Evolutionary conservation across 2,113 vertebrate species (phyloP).

Genomic region (Dendropsophus ebraccatus): DNA sequence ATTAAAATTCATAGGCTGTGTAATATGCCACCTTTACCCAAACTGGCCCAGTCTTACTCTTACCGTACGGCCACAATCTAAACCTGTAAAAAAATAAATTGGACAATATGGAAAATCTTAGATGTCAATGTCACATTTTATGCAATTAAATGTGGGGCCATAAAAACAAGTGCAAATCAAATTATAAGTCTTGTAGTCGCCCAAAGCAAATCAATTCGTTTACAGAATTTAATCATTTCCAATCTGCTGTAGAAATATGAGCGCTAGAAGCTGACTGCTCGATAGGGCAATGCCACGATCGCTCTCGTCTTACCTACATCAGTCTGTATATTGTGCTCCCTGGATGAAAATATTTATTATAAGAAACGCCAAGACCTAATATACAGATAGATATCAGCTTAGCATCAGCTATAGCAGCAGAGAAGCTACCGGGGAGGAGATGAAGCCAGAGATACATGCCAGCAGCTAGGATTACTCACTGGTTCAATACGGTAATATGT

Average conservation of each 20-base stretch:
- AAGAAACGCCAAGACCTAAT: neutral
- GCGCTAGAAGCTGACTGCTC: neutral
- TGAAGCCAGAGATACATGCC: conserved; percentile 6
- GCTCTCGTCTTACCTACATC: neutral
- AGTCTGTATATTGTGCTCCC: neutral
- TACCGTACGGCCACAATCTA: too few species aligned
- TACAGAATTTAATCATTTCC: neutral
- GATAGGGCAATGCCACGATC: neutral
- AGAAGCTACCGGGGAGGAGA: neutral
- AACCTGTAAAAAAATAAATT: too few species aligned
- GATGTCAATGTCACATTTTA: too few species aligned
- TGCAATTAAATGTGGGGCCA: too few species aligned
- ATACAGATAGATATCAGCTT: neutral
- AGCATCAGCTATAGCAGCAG: neutral
- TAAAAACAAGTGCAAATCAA: too few species aligned
- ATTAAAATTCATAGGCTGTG: too few species aligned
- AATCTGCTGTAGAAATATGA: neutral
- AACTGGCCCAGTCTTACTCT: too few species aligned
- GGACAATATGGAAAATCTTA: too few species aligned
- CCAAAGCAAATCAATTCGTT: too few species aligned
- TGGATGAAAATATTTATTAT: neutral
- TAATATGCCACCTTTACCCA: too few species aligned
- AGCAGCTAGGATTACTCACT: neutral
- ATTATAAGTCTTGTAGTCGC: too few species aligned
- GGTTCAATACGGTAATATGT: neutral